phyloP scores from a whole-genome alignment of 2,113 vertebrate genomes.

The Jacana jacana region DNA sequence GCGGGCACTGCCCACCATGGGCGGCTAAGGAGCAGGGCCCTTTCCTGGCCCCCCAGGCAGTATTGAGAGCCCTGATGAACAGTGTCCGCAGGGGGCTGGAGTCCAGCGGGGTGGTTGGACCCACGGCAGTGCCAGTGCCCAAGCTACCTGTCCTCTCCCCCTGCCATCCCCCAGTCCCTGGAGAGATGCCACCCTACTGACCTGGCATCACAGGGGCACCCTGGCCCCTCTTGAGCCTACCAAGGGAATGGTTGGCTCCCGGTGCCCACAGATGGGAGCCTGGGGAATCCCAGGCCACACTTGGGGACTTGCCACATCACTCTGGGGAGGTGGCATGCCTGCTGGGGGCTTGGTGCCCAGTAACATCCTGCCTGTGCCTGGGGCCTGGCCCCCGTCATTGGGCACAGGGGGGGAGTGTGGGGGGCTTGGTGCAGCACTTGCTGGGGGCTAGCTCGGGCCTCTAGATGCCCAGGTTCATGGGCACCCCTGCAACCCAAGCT shows the following conservation, averaged over 20 bases:
- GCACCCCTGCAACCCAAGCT: not conserved
- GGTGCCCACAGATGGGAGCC: accelerated
- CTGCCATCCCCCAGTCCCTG: accelerated
- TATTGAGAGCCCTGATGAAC: not conserved
- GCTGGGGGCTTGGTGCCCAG: accelerated
- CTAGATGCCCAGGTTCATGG: not conserved
- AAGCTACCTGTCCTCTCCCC: not conserved
- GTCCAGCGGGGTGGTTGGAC: accelerated
- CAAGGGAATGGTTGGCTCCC: accelerated
- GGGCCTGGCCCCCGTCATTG: accelerated
- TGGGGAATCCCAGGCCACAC: not conserved
- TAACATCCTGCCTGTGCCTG: not conserved
- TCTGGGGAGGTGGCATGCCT: accelerated
- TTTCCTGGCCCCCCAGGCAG: not conserved
- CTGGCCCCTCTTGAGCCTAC: not conserved
- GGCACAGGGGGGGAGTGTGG: not conserved
- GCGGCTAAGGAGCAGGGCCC: accelerated
- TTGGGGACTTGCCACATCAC: accelerated
- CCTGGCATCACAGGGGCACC: accelerated
- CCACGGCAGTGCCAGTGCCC: not conserved
- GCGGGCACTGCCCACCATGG: not conserved
- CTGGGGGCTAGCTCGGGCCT: not conserved
- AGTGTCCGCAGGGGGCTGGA: not conserved
- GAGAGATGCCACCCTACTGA: not conserved
- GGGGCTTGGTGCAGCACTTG: not conserved